These are phyloP conservation scores for Corythornis cristatus DNA, from an alignment of 2,113 vertebrate species.

Conservation along the genomic window DNA sequence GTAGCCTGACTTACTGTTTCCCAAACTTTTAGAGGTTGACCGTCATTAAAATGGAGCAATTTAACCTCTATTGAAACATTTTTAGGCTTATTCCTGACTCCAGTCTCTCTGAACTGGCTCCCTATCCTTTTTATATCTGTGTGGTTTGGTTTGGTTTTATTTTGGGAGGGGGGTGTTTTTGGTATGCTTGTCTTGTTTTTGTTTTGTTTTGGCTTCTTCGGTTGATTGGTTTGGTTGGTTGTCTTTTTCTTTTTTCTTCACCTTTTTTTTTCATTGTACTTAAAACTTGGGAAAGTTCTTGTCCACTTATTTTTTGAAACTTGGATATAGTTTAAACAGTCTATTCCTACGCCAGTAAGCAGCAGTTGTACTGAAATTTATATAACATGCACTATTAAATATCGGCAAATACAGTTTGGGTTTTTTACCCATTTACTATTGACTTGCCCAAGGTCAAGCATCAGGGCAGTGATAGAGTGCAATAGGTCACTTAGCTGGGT, in stretches of 20 bases:
- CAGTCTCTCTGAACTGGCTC: not conserved
- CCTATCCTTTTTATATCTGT: not conserved
- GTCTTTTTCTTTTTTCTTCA: not conserved
- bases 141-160: not conserved
- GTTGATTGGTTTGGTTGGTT: not conserved
- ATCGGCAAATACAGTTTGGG: not conserved
- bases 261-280: not conserved
- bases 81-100: not conserved
- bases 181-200: not conserved
- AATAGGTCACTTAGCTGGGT: not conserved
- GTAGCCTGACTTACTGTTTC: not conserved
- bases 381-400: not conserved
- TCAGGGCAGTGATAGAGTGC: not conserved
- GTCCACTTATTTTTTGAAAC: not conserved
- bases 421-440: not conserved
- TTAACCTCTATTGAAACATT: not conserved
- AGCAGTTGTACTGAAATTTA: not conserved
- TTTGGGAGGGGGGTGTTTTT: no score
- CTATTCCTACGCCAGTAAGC: not conserved
- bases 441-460: not conserved
- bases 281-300: not conserved
- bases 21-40: not conserved
- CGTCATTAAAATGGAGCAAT: not conserved
- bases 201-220: not conserved
- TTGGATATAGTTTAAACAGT: not conserved